These are phyloP conservation scores for Gallirallus australis DNA, from an alignment of 2,797 vertebrate genomes.

Conservation along the genomic window DNA sequence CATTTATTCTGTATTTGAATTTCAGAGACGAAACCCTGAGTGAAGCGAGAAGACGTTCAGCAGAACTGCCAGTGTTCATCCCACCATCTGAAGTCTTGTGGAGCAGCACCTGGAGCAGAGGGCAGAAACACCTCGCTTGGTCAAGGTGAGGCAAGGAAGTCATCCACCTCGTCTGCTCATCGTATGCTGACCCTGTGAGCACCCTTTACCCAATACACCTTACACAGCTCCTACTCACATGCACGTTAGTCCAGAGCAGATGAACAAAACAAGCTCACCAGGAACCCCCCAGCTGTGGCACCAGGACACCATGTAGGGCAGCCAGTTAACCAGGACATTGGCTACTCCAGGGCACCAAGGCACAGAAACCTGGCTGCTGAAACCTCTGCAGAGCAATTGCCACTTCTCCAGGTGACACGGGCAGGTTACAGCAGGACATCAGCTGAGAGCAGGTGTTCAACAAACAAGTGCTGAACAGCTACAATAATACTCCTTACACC, in stretches of 20 bases:
- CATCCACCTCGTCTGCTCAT: neutral
- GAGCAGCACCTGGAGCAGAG: neutral
- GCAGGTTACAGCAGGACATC: neutral
- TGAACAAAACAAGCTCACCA: neutral
- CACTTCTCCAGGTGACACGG: neutral
- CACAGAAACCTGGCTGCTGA: neutral
- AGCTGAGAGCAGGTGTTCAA: neutral
- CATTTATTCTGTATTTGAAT: slow-evolving; percentile 17
- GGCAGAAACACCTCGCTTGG: rapidly evolving
- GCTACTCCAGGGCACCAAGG: neutral
- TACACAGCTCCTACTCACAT: neutral
- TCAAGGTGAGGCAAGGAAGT: neutral
- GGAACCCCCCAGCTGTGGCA: neutral
- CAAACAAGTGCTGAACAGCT: neutral
- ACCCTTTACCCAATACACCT: neutral
- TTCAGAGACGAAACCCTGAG: neutral
- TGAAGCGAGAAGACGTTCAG: neutral
- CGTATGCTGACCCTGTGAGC: neutral
- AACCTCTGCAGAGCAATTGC: neutral
- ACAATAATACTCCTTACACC: neutral
- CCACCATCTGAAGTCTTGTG: neutral
- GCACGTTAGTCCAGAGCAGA: neutral
- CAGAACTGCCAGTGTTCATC: neutral
- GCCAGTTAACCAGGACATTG: rapidly evolving
- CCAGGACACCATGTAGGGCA: neutral